Evolutionary conservation across 2,797 vertebrate species (phyloP).

Genomic region (Sebastes aleutianus): DNA sequence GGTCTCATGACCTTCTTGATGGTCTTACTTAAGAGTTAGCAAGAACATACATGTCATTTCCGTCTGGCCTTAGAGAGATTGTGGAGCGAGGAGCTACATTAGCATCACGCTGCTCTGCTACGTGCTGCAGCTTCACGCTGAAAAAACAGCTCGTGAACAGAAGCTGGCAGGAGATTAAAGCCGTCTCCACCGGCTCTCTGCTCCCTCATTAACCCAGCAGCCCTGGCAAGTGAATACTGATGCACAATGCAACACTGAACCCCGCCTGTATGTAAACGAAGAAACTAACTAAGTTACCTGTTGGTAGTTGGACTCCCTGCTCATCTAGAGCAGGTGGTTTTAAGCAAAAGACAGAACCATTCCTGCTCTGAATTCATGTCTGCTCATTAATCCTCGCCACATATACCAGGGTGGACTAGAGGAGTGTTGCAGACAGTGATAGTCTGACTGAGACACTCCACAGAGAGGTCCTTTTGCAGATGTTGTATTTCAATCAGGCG

Average conservation of each 20-base stretch:
- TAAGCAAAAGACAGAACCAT: neutral
- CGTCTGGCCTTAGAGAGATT: neutral
- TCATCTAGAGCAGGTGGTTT: slow-evolving; percentile 23
- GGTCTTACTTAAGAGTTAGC: neutral
- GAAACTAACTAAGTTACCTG: slow-evolving; percentile 8
- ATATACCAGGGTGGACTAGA: neutral
- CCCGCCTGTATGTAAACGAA: neutral
- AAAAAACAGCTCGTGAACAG: slow-evolving; percentile 17
- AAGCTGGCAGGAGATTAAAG: slow-evolving; percentile 33
- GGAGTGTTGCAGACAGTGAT: slow-evolving; percentile 8
- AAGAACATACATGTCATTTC: slow-evolving; percentile 1
- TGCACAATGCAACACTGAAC: neutral
- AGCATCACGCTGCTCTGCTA: neutral
- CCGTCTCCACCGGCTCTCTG: neutral
- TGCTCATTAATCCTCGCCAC: slow-evolving; percentile 18
- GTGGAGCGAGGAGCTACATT: neutral
- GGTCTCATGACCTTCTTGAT: slow-evolving; percentile 33
- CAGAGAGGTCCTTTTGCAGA: slow-evolving; percentile 3
- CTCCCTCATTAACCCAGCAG: slow-evolving; percentile 21
- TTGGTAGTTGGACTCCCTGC: neutral
- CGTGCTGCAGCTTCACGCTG: neutral
- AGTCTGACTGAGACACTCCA: neutral
- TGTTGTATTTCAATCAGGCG: neutral
- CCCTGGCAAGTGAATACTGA: slow-evolving; percentile 15
- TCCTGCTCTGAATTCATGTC: slow-evolving; percentile 34